Percentiles rank a stretch among this genome's conserved stretches.
Evolutionary conservation across 2,888 invertebrate species (phyloP).

Genomic region (Drosophila trichaetosa): DNA sequence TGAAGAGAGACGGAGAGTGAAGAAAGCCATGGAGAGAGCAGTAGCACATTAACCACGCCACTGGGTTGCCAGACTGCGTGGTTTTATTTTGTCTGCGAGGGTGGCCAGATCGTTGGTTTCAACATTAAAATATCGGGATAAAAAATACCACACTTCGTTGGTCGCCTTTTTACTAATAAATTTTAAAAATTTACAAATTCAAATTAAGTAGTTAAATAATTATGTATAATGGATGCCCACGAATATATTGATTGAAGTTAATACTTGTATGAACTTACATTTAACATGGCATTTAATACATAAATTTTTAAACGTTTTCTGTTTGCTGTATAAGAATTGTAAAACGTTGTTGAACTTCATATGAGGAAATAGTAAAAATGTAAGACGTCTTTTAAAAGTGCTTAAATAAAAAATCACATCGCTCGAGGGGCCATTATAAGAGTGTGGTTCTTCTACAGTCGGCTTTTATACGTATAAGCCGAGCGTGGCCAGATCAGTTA

Average conservation of each 20-base stretch:
- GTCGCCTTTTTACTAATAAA: background rate
- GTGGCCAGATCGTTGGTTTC: slow-evolving; percentile 1
- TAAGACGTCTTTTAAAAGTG: background rate
- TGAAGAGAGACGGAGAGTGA: slow-evolving; percentile 68
- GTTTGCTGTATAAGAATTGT: background rate
- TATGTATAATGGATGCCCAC: background rate
- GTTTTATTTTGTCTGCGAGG: background rate
- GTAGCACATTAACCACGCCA: slow-evolving; percentile 49
- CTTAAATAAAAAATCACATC: background rate
- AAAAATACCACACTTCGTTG: background rate
- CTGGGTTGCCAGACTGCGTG: slow-evolving; percentile 34
- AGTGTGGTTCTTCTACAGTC: slow-evolving; percentile 4
- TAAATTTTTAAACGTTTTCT: background rate
- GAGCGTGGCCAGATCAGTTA: slow-evolving; percentile 13
- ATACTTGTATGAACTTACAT: background rate
- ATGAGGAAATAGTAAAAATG: background rate
- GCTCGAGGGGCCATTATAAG: background rate
- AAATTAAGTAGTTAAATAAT: background rate
- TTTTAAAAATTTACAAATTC: background rate
- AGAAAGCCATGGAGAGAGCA: slow-evolving; percentile 61
- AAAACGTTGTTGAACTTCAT: background rate
- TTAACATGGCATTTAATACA: background rate
- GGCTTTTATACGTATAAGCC: background rate
- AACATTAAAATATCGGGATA: background rate
- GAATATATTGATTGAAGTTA: background rate